These are phyloP conservation scores for Ceyx margarethae DNA, from an alignment of 2,113 vertebrate species.

Conservation along the genomic window DNA sequence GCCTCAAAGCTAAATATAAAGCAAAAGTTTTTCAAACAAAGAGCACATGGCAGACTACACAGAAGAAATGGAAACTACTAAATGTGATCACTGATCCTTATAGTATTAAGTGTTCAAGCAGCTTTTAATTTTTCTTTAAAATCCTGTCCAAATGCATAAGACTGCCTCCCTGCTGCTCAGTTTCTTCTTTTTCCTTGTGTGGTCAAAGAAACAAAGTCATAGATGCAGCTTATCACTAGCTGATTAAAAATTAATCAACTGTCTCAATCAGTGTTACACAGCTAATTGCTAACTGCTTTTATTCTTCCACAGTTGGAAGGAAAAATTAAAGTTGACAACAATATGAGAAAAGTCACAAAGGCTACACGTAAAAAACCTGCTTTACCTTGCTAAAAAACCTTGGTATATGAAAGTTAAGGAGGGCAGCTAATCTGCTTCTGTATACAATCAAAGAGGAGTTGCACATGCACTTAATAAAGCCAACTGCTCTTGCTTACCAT, in stretches of 20 bases:
- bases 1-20: not conserved
- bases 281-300: not conserved
- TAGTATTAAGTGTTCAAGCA: not conserved
- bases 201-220: conserved; percentile 8
- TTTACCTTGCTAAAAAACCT: not conserved
- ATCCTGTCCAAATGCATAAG: not conserved
- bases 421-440: not conserved
- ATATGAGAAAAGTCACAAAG: not conserved
- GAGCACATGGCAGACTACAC: not conserved
- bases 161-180: not conserved
- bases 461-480: not conserved
- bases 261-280: not conserved
- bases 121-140: conserved; percentile 25
- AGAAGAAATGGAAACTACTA: not conserved
- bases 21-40: not conserved
- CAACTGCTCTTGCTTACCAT: not conserved
- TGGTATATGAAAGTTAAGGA: not conserved
- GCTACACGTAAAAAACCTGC: not conserved
- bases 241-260: conserved; percentile 37
- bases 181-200: not conserved
- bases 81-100: not conserved
- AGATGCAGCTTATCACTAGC: conserved; percentile 18
- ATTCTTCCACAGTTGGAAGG: not conserved
- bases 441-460: not conserved
- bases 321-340: not conserved